Percentiles rank a stretch among this genome's conserved stretches.
These are phyloP conservation scores for Peucedramus taeniatus DNA, from an alignment of 2,113 vertebrate species.

Conservation along the genomic window DNA sequence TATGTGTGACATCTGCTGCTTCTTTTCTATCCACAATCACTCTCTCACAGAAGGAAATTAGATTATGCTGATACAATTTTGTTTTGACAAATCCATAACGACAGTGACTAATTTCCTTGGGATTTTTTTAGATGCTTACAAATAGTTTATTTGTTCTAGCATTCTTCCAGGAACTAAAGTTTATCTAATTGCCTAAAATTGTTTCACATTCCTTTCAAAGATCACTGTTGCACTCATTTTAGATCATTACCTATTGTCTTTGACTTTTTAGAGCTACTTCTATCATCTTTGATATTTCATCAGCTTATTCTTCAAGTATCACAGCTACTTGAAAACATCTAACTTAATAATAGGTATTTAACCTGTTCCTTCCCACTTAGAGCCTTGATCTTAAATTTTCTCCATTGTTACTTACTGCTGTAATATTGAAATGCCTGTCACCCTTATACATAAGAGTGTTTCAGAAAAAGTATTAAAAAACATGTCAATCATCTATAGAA, in stretches of 20 bases:
- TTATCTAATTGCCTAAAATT: neutral
- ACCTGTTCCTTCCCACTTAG: neutral
- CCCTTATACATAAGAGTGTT: neutral
- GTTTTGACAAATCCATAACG: neutral
- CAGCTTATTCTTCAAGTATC: neutral
- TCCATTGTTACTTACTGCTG: neutral
- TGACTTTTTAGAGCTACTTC: neutral
- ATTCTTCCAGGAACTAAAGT: neutral
- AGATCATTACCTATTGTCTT: neutral
- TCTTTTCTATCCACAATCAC: neutral
- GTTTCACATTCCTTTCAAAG: neutral
- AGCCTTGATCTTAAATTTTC: neutral
- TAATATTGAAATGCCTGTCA: neutral
- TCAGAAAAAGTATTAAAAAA: neutral
- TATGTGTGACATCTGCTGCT: neutral
- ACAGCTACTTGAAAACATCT: neutral
- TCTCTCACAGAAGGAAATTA: neutral
- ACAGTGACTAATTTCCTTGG: neutral
- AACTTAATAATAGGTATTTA: neutral
- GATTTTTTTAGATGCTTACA: neutral
- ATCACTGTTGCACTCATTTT: neutral
- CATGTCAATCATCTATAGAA: neutral
- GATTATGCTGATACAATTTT: constrained; percentile 4
- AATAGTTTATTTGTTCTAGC: neutral
- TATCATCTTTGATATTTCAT: neutral